A percentile compares a stretch with the other conserved stretches of the same genome.
Evolutionary conservation across 2,888 invertebrate species (phyloP).

Genomic region (Heliconius cydno): DNA sequence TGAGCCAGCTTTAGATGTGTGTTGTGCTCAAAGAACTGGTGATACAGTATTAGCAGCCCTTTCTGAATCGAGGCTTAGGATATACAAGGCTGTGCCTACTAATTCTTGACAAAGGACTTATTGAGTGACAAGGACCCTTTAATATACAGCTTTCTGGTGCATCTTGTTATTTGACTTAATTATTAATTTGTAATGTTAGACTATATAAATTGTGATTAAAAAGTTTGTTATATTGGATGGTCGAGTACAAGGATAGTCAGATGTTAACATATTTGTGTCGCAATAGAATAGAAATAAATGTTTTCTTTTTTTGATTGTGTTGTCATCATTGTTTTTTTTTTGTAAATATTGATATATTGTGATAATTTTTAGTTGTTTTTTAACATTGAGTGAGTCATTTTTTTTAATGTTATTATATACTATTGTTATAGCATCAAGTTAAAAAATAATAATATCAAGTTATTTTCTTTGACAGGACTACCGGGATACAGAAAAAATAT

Average conservation of each 20-base stretch:
- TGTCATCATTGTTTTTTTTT: conserved; percentile 4
- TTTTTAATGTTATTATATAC: background rate
- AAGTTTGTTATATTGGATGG: background rate
- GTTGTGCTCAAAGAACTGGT: conserved; percentile 81
- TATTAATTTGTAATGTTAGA: background rate
- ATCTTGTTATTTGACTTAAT: background rate
- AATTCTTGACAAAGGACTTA: conserved; percentile 52
- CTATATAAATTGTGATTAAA: background rate
- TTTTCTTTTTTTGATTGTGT: background rate
- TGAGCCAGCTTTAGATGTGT: conserved; percentile 87
- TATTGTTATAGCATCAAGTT: too few relatives aligned
- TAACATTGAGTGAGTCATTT: background rate
- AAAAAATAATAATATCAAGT: too few relatives aligned
- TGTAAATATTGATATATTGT: conserved; percentile 19
- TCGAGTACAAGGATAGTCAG: background rate
- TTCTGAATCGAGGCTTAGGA: conserved; percentile 85
- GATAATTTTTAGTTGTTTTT: background rate
- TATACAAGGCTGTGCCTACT: conserved; percentile 83
- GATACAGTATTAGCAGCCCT: conserved; percentile 85
- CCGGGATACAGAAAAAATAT: too few relatives aligned
- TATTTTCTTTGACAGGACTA: too few relatives aligned
- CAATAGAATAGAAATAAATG: background rate
- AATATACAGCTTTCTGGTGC: conserved; percentile 16
- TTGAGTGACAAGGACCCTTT: conserved; percentile 5
- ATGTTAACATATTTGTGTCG: background rate